Evolutionary conservation across 2,113 vertebrate genomes (phyloP).

Genomic region (Dicaeum eximium): DNA sequence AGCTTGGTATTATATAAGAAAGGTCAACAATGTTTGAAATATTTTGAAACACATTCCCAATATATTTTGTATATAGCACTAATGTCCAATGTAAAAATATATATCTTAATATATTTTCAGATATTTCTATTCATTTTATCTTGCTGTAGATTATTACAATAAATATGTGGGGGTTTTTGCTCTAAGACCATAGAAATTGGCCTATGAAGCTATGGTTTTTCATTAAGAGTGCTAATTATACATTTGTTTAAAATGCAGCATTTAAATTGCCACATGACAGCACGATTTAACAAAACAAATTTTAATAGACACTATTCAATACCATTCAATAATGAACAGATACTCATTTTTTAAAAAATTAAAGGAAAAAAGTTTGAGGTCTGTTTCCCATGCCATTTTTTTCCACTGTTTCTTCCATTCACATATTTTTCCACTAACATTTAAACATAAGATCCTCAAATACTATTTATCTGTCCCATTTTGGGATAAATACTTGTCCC

Average conservation of each 20-base stretch:
- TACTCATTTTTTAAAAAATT: not conserved
- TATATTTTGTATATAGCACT: constrained; percentile 67
- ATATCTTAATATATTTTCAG: constrained; percentile 75
- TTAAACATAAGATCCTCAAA: not conserved
- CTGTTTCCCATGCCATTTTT: not conserved
- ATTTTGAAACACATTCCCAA: constrained; percentile 73
- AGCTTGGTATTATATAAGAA: constrained; percentile 75
- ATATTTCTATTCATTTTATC: constrained; percentile 58
- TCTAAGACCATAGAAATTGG: constrained; percentile 8
- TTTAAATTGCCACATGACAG: not conserved
- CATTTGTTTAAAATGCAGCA: not conserved
- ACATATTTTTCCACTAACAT: not conserved
- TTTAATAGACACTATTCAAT: not conserved
- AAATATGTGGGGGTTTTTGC: not conserved
- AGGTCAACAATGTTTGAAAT: constrained; percentile 83
- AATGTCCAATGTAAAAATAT: constrained; percentile 69
- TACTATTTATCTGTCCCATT: not conserved
- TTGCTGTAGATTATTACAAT: constrained; percentile 56
- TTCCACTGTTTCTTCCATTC: not conserved
- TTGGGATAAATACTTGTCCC: not conserved
- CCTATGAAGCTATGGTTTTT: constrained; percentile 6
- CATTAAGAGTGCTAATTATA: constrained; percentile 47
- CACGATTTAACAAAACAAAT: not conserved
- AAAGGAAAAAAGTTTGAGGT: not conserved
- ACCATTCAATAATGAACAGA: not conserved